Evolutionary conservation across 2,888 invertebrate species (phyloP), one percentile per base, ranked within the genome.

Genomic region (Leucozona laternaria): DNA sequence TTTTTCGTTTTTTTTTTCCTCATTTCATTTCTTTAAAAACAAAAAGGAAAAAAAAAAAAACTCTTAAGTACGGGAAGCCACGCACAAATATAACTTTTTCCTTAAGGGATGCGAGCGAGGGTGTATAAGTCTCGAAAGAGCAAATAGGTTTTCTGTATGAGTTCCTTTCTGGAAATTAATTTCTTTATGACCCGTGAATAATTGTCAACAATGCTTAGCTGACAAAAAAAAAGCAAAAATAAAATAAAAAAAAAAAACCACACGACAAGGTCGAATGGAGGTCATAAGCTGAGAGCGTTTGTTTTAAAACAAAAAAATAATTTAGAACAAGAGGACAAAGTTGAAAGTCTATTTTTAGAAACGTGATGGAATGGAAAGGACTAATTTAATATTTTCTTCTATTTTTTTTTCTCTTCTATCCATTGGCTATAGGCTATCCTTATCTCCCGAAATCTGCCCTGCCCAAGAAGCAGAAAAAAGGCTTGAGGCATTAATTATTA

Each of bases 61-160:
- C 40, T 64, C 58, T 71, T 34, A 50, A 58, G 81, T 50, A 62
- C 57, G 20, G 55, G 64, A 82, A 79, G 53, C 78, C 66, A 73
- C 73, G 73, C 73, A 77, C 77, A 82, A 82, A 66, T 45, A 50
- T 28, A 72, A 58, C 48, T 72, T 82, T 58, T 53, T 45, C 62
- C 25, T 48, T 22, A 43, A 31, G 25, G n/a, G 70, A 17, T 64
- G 28, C 20, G 34, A 50, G 43, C 20, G 22, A 34, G 31, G 7
- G 48, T 50, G 50, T 68, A 57, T 45, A 53, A 53, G 55, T 17
- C 43, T 37, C 62, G 22, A 71, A 25, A 71, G 34, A 64, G 43
- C 43, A 71, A 53, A 71, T 71, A 62, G 62, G 28, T 58, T 60
- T 71, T 70, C 60, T 68, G 53, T 80, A 48, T 60, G 53, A 70